Conservation (phyloP, 2,888 invertebrate genomes). For the Caenorhabditis sp. region DNA sequence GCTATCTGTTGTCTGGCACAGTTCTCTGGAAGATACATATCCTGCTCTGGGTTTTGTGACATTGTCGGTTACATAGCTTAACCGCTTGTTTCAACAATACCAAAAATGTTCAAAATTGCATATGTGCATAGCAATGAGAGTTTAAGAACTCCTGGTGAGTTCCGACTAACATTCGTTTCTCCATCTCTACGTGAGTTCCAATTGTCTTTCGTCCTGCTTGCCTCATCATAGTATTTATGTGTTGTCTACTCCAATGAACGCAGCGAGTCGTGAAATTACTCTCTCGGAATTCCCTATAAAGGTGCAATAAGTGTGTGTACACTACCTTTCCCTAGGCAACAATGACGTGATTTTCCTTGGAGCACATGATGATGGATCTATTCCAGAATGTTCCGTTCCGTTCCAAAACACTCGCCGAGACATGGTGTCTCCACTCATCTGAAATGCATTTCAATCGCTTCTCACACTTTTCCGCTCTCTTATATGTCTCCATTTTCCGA, state of each 20-base stretch:
- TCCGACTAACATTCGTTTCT: too few species aligned
- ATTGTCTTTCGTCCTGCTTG: not conserved
- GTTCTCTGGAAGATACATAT: not conserved
- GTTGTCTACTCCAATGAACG: slow-evolving; percentile 33
- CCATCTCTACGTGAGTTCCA: too few species aligned
- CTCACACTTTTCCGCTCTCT: slow-evolving; percentile 44
- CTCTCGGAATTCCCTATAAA: slow-evolving; percentile 41
- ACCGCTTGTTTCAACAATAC: not conserved
- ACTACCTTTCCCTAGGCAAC: slow-evolving; percentile 1
- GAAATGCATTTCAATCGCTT: slow-evolving; percentile 64
- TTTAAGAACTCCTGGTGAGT: too few species aligned
- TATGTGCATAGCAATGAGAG: too few species aligned
- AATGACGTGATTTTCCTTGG: slow-evolving; percentile 20
- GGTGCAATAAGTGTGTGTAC: slow-evolving; percentile 44
- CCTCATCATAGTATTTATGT: slow-evolving; percentile 30
- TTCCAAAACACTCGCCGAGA: slow-evolving; percentile 47
- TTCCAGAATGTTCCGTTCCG: slow-evolving; percentile 30
- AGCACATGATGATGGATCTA: slow-evolving; percentile 2
- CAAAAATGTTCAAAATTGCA: too few species aligned
- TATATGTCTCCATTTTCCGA: slow-evolving; percentile 18
- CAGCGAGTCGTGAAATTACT: slow-evolving; percentile 41
- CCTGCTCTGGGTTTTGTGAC: slow-evolving; percentile 20
- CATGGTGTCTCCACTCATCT: slow-evolving; percentile 50
- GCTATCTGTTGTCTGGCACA: slow-evolving; percentile 32
- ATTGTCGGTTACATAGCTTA: not conserved